Conservation (phyloP, 2,888 invertebrate genomes). For the Himalopsyche anomala region DNA sequence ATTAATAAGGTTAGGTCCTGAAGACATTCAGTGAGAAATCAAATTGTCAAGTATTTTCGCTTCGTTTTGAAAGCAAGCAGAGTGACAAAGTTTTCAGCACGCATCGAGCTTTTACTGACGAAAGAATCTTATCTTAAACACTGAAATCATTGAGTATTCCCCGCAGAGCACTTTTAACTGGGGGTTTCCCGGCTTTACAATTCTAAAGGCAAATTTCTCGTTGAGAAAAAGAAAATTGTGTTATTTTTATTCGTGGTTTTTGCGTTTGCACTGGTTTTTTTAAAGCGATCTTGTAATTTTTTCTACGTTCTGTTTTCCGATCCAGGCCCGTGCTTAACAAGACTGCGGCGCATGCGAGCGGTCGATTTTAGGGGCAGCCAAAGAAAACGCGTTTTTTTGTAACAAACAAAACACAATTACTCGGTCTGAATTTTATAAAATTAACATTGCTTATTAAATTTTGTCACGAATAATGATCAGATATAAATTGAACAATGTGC, state of each 20-base stretch:
- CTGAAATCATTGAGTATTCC: slow-evolving; percentile 18
- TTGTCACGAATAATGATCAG: no score
- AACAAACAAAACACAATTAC: no score
- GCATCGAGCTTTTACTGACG: neutral
- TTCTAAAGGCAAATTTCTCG: neutral
- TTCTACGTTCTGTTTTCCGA: neutral
- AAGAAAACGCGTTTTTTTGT: no score
- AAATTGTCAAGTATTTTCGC: neutral
- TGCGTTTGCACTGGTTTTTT: neutral
- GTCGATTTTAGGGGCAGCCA: no score
- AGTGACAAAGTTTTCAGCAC: neutral
- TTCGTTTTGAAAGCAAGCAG: neutral
- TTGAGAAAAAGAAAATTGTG: neutral
- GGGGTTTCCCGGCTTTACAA: neutral
- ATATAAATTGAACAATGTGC: no score
- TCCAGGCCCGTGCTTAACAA: no score
- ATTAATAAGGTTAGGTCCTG: neutral
- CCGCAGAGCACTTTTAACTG: neutral
- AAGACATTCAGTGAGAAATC: neutral
- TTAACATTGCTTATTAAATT: no score
- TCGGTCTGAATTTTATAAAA: no score
- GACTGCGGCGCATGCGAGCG: no score
- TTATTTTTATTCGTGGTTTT: slow-evolving; percentile 15
- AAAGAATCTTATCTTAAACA: slow-evolving; percentile 22
- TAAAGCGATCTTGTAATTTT: neutral